Percentiles rank a stretch among this genome's conserved stretches.
Evolutionary conservation across 2,113 vertebrate species (phyloP).

Genomic region (Nothocercus julius): DNA sequence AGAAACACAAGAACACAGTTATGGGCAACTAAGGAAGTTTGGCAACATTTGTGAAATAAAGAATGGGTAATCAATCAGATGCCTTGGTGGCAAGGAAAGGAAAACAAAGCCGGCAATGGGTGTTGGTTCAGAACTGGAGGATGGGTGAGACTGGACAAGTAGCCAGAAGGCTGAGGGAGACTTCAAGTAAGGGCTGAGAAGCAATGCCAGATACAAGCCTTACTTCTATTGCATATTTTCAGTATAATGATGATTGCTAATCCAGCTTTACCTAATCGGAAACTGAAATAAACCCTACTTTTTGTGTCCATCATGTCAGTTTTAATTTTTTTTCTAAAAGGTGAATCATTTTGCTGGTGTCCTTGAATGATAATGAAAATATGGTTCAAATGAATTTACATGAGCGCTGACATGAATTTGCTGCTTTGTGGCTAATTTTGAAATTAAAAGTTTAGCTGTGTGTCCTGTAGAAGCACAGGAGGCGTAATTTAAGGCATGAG

Average conservation of each 20-base stretch:
- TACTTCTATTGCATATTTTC: neutral
- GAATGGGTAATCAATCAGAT: constrained; percentile 26
- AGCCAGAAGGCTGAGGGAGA: neutral
- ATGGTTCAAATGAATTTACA: neutral
- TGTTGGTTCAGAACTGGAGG: neutral
- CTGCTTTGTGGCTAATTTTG: neutral
- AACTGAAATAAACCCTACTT: neutral
- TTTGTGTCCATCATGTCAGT: neutral
- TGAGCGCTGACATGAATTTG: neutral
- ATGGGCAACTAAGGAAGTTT: constrained; percentile 30
- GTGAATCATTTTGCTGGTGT: neutral
- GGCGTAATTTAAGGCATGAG: neutral
- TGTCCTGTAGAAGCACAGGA: neutral
- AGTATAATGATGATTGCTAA: neutral
- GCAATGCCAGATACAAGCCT: neutral
- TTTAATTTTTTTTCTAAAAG: neutral
- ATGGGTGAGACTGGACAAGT: neutral
- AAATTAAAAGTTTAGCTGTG: neutral
- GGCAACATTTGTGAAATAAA: constrained; percentile 6
- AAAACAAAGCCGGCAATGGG: neutral
- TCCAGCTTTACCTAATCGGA: neutral
- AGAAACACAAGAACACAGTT: constrained; percentile 48
- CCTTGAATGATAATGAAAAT: neutral
- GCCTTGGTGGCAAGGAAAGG: neutral
- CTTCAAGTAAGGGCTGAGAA: neutral